These are phyloP conservation scores for Anaspis maculata DNA, from an alignment of 2,888 invertebrate genomes.

Conservation along the genomic window DNA sequence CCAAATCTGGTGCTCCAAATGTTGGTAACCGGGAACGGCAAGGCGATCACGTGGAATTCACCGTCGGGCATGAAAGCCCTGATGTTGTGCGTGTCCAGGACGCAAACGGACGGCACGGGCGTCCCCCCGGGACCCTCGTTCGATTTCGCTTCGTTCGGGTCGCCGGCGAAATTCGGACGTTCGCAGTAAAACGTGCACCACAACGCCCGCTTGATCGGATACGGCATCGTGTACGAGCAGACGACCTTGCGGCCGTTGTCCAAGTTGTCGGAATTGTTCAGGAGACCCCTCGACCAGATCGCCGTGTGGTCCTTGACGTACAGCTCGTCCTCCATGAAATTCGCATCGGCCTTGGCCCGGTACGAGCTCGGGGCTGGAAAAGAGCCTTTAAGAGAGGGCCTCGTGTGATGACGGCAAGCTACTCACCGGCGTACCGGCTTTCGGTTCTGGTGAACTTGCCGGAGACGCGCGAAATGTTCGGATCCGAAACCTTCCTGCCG, in stretches of 20 bases:
- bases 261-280: constrained; percentile 43
- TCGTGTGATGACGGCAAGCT: too few relatives aligned
- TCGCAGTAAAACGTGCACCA: constrained; percentile 61
- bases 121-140: constrained; percentile 47
- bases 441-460: too few relatives aligned
- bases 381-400: too few relatives aligned
- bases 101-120: constrained; percentile 58
- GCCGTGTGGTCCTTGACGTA: constrained; percentile 80
- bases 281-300: constrained; percentile 64
- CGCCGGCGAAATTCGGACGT: constrained; percentile 46
- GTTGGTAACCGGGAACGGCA: constrained; percentile 73
- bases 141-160: constrained; percentile 34
- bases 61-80: constrained; percentile 72
- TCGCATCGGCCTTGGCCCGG: constrained; percentile 22
- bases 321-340: constrained; percentile 72
- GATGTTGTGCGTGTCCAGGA: constrained; percentile 68
- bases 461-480: background rate
- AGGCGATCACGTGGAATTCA: constrained; percentile 71
- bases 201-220: constrained; percentile 72
- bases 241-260: constrained; percentile 51
- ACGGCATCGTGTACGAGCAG: constrained; percentile 72
- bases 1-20: constrained; percentile 83
- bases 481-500: background rate
- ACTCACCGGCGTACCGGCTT: too few relatives aligned
- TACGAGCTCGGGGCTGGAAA: too few relatives aligned